Percentiles rank a stretch among this genome's conserved stretches.
These are phyloP conservation scores for Conger conger DNA, from an alignment of 2,113 vertebrate species.

Conservation along the genomic window DNA sequence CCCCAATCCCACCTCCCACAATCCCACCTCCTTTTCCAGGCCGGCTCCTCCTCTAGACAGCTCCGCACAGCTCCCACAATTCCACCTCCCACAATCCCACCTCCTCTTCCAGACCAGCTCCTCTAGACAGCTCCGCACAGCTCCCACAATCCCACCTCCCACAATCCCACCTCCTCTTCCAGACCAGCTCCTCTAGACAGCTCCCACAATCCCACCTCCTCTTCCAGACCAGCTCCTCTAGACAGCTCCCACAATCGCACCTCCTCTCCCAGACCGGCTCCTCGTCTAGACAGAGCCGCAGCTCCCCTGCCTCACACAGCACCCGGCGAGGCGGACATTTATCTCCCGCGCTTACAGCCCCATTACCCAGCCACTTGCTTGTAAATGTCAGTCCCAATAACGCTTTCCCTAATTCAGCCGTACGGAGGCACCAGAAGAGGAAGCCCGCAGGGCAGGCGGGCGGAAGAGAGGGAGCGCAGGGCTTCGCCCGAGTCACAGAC, in stretches of 20 bases:
- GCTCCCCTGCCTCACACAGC: slow-evolving; percentile 10
- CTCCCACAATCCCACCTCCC: background rate
- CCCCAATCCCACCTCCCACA: slow-evolving; percentile 15
- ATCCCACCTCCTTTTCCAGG: slow-evolving; percentile 15
- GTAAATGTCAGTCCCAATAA: slow-evolving; percentile 27
- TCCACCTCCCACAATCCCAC: background rate
- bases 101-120: slow-evolving; percentile 2
- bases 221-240: slow-evolving; percentile 3
- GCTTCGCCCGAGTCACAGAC: background rate
- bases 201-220: slow-evolving; percentile 13
- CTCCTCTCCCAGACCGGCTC: slow-evolving; percentile 1
- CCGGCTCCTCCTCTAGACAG: background rate
- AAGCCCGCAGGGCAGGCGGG: background rate
- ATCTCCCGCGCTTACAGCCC: background rate
- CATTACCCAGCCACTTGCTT: slow-evolving; percentile 22
- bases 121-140: slow-evolving; percentile 16
- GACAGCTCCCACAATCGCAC: slow-evolving; percentile 14
- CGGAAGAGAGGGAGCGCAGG: background rate
- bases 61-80: background rate
- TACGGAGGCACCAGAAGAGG: slow-evolving; percentile 2
- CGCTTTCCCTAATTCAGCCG: background rate
- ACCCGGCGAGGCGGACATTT: background rate
- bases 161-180: slow-evolving; percentile 18
- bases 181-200: slow-evolving; percentile 1
- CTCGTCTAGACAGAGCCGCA: background rate